Evolutionary conservation across 2,113 vertebrate genomes (phyloP), one percentile per base, ranked within the genome.

Genomic region (Forbesichthys agassizii): DNA sequence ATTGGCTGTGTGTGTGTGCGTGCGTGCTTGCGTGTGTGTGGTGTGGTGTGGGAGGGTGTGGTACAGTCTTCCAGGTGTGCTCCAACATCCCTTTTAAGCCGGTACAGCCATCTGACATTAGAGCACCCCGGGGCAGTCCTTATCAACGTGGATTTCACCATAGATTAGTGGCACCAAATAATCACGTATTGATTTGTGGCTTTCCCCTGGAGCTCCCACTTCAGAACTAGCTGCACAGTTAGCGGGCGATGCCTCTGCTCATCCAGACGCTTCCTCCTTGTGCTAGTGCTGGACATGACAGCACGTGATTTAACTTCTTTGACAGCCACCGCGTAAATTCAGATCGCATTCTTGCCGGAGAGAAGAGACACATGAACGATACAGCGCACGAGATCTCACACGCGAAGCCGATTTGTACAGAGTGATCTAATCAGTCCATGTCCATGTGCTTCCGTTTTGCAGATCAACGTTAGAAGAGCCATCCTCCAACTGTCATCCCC

Each of bases 381-480:
- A 27, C 27, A 27, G 27, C 27, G 27, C 36, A 42, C 7, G 36
- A 2, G 36, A 42, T 42, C 27, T 27, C 27, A 27, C 36, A 42
- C 36, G 20, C 20, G 20, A 12, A 49, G 8, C 1, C 48, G 48
- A 12, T 9, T 49, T 16, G 11, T 12, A 10, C 49, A 51, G 9
- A 51, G 13, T 12, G 48, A 12, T 51, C 49, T 14, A 12, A 12
- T 12, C 9, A 3, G 5, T 65, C 1, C 68, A 13, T 76, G 6
- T 51, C 9, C 68, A 51, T 72, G 55, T 76, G 48, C 53, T 79
- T 12, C 69, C 36, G 71, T 62, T 66, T 53, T 53, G 3, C 87
- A 99, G 96, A 82, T 92, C 94, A 79, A 90, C 94, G 53, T 91
- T 96, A 2, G 97, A 99, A 79, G 96, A 99, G 67, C 94, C 89